Evolutionary conservation across 1,140 invertebrate species (phyloP), one percentile per base, ranked within the genome.

Genomic region (Pseudomyrmex pallidus): DNA sequence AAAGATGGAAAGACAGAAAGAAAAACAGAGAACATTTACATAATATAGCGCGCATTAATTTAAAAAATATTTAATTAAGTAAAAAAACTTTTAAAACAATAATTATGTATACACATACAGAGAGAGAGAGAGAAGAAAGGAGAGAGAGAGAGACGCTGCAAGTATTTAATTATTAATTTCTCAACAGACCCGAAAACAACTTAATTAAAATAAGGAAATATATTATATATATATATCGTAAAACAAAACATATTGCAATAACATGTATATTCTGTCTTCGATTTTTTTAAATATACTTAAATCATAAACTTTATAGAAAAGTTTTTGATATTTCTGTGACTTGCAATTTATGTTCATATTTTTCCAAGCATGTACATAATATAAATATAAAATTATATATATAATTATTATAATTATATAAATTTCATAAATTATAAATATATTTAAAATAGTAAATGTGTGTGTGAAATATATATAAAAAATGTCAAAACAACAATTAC

Each of bases 341-440:
- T 84, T 93, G 90, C 88, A 93, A 90, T 91, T 90, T 91, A 91
- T 92, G 90, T 91, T 92, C 85, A 91, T 92, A 93, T 93, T 93
- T 93, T 93, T 93, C 88, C 91, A 93, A 92, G 86, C 91, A 91
- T 92, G 92, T 93, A 93, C 90, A 93, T 93, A 93, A 90, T 92
- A 92, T 92, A 93, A 91, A 92, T 92, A 92, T 90, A 35, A 5
- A 35, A 35, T 35, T 35, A 35, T 35, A 35, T 35, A 35, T 35
- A 35, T 35, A 35, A 35, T 5, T 35, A 35, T 35, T 35, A 35
- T 5, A 35, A 0, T 35, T 35, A 35, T 35, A 5, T 35, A 35
- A 90, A 90, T 90, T 87, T 90, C 90, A 90, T 84, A 89, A 90
- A 92, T 90, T 92, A 92, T 92, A 91, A 64, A 80, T 59, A 70